These are phyloP conservation scores for Agrotis clavis DNA, from an alignment of 2,888 invertebrate genomes.

Conservation along the genomic window DNA sequence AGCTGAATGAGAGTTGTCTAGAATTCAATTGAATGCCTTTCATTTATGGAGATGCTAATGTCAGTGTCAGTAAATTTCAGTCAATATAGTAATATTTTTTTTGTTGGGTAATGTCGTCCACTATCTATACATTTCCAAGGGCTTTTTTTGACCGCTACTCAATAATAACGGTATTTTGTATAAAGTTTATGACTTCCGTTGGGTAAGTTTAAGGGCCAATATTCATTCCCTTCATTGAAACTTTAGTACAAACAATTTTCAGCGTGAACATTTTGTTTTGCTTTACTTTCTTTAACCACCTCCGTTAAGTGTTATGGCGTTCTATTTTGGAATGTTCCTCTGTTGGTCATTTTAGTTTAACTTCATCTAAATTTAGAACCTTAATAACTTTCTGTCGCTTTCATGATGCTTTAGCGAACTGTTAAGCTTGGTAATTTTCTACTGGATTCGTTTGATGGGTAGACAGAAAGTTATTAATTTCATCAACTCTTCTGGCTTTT, in stretches of 20 bases:
- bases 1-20: no score
- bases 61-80: no score
- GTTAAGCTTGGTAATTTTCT: slow-evolving; percentile 35
- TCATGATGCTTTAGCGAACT: slow-evolving; percentile 31
- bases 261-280: slow-evolving; percentile 33
- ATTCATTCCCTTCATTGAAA: slow-evolving; percentile 35
- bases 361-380: slow-evolving; percentile 53
- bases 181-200: no score
- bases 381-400: slow-evolving; percentile 47
- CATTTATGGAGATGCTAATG: no score
- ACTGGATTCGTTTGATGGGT: not conserved
- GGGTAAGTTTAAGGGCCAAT: not conserved
- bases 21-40: no score
- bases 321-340: slow-evolving; percentile 48
- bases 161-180: no score
- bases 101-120: no score
- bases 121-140: no score
- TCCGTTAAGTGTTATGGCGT: slow-evolving; percentile 33
- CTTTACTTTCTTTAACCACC: slow-evolving; percentile 40
- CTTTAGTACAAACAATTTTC: slow-evolving; percentile 23
- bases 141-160: no score
- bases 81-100: no score
- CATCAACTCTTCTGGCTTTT: not conserved
- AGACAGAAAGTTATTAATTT: not conserved
- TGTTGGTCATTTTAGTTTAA: slow-evolving; percentile 46